phyloP scores from a whole-genome alignment of 2,888 invertebrate genomes.

The Shargacucullia verbasci region DNA sequence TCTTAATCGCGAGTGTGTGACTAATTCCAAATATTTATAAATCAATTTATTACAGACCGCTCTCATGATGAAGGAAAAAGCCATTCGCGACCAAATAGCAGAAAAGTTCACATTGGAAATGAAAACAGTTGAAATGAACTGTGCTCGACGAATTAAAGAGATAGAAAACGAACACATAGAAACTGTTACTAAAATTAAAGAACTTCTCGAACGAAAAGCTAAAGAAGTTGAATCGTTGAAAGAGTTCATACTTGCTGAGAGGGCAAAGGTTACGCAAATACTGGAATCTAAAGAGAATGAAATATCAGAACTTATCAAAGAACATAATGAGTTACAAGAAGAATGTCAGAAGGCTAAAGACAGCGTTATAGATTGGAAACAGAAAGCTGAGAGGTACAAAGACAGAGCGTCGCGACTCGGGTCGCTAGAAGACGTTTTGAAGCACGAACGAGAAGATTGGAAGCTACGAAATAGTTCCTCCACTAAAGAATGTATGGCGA shows the following conservation, averaged over 20 bases:
- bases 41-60: conserved; percentile 75
- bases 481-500: conserved; percentile 75
- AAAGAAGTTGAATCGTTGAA: conserved; percentile 87
- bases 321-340: conserved; percentile 76
- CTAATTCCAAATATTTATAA: background rate
- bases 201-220: conserved; percentile 85
- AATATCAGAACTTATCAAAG: conserved; percentile 81
- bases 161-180: conserved; percentile 85
- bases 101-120: conserved; percentile 90
- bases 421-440: conserved; percentile 76
- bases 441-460: conserved; percentile 81
- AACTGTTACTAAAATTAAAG: conserved; percentile 82
- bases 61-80: conserved; percentile 87
- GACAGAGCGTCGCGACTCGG: conserved; percentile 73
- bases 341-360: conserved; percentile 80
- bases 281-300: conserved; percentile 87
- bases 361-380: conserved; percentile 73
- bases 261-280: conserved; percentile 84
- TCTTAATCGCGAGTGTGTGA: no score
- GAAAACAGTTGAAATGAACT: conserved; percentile 88
- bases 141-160: conserved; percentile 83
- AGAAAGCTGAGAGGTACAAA: conserved; percentile 78
- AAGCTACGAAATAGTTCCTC: conserved; percentile 70
- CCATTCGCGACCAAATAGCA: conserved; percentile 91
- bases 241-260: conserved; percentile 85